Percentiles rank a stretch among this genome's conserved stretches.
Evolutionary conservation across 2,888 invertebrate species (phyloP).

Genomic region (Polietes domitor): DNA sequence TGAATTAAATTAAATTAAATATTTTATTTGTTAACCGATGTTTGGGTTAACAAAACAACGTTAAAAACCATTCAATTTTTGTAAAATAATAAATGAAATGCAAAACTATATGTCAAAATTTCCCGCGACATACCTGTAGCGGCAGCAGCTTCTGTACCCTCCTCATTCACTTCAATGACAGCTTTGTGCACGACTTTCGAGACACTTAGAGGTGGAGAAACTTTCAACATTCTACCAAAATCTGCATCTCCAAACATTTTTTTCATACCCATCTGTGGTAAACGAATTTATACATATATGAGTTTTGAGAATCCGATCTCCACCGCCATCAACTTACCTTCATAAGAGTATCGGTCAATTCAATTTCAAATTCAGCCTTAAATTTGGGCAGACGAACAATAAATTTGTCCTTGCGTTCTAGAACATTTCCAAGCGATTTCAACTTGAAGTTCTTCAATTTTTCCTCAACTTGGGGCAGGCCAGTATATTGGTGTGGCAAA

Average conservation of each 20-base stretch:
- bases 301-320: background rate
- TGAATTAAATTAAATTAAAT: too few species aligned
- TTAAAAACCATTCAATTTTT: too few species aligned
- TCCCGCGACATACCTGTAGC: conserved; percentile 83
- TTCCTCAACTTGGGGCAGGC: conserved; percentile 84
- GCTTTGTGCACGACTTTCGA: conserved; percentile 89
- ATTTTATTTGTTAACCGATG: too few species aligned
- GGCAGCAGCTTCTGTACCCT: conserved; percentile 92
- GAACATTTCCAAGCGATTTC: conserved; percentile 51
- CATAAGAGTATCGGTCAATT: background rate
- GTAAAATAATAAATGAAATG: too few species aligned
- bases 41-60: too few species aligned
- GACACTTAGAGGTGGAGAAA: conserved; percentile 80
- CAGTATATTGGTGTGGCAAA: conserved; percentile 86
- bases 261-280: conserved; percentile 84
- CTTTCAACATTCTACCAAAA: conserved; percentile 82
- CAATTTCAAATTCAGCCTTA: background rate
- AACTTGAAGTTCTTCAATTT: conserved; percentile 84
- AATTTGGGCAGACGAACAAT: background rate
- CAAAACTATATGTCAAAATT: too few species aligned
- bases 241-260: conserved; percentile 83
- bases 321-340: background rate
- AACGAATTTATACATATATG: background rate
- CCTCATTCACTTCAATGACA: conserved; percentile 92
- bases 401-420: conserved; percentile 9